A percentile compares a stretch with the other conserved stretches of the same genome.
Conservation (phyloP, 2,113 vertebrate genomes). For the Prunella fulvescens region DNA sequence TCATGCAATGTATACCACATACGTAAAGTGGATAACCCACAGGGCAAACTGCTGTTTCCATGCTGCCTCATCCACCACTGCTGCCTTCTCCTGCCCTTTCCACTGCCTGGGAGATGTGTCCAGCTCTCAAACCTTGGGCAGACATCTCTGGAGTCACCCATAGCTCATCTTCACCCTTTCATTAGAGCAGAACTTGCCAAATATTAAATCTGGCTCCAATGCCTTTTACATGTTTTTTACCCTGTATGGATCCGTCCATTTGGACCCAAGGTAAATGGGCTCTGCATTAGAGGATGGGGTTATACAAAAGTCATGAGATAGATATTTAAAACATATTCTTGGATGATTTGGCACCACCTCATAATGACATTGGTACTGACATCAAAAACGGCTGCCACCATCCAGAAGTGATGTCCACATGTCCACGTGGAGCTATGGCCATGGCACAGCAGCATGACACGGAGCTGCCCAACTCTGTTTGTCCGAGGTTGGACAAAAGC, state of each 20-base stretch:
- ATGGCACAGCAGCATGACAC: fast-evolving
- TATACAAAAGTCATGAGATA: not conserved
- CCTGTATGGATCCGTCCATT: fast-evolving
- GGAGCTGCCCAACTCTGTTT: fast-evolving
- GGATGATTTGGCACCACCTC: not conserved
- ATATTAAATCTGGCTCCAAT: not conserved
- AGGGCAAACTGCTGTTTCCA: no score
- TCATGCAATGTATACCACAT: fast-evolving
- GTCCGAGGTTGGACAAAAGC: fast-evolving
- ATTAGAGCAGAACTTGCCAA: fast-evolving
- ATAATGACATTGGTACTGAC: fast-evolving
- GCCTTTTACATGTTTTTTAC: fast-evolving
- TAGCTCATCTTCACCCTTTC: not conserved
- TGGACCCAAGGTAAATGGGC: not conserved
- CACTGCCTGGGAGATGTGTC: fast-evolving
- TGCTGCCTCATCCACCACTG: not conserved
- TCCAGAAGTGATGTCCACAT: fast-evolving
- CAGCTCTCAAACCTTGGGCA: not conserved
- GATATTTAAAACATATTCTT: not conserved
- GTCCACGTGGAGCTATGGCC: fast-evolving
- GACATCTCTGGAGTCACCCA: no score
- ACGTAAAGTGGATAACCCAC: fast-evolving
- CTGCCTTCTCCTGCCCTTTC: not conserved
- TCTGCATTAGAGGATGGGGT: not conserved
- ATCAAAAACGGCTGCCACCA: not conserved